Evolutionary conservation across 2,113 vertebrate genomes (phyloP).

Genomic region (Pelecanus crispus): DNA sequence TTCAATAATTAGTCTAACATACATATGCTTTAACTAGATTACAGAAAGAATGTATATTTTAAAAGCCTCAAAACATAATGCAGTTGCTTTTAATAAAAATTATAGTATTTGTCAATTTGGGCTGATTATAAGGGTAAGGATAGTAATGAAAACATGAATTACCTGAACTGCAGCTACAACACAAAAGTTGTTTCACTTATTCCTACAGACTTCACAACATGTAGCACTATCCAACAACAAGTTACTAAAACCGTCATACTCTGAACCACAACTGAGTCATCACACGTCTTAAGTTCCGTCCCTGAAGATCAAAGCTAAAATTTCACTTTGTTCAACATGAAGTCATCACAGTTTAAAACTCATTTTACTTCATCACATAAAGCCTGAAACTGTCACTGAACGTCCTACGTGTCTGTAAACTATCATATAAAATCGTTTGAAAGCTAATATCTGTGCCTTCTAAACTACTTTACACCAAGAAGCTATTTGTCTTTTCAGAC

Average conservation of each 20-base stretch:
- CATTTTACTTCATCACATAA: not conserved
- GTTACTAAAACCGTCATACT: not conserved
- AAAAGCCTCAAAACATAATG: not conserved
- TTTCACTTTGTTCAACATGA: not conserved
- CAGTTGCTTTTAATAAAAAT: not conserved
- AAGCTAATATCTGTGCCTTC: not conserved
- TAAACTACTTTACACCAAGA: not conserved
- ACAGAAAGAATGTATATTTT: not conserved
- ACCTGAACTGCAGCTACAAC: not conserved
- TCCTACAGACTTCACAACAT: not conserved
- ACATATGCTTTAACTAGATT: not conserved
- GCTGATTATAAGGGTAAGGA: not conserved
- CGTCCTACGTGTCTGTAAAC: not conserved
- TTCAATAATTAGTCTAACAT: not conserved
- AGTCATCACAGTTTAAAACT: not conserved
- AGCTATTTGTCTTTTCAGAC: not conserved
- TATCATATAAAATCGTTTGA: not conserved
- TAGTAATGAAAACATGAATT: not conserved
- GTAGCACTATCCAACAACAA: not conserved
- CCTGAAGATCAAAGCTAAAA: constrained; percentile 35
- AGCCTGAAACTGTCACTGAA: not conserved
- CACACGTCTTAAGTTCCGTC: not conserved
- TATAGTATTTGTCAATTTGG: not conserved
- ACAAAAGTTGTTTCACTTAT: not conserved
- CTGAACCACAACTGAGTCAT: constrained; percentile 24